A percentile compares a stretch with the other conserved stretches of the same genome.
Conservation (phyloP, 2,797 vertebrate species). For the Gadopsis bispinosus region DNA sequence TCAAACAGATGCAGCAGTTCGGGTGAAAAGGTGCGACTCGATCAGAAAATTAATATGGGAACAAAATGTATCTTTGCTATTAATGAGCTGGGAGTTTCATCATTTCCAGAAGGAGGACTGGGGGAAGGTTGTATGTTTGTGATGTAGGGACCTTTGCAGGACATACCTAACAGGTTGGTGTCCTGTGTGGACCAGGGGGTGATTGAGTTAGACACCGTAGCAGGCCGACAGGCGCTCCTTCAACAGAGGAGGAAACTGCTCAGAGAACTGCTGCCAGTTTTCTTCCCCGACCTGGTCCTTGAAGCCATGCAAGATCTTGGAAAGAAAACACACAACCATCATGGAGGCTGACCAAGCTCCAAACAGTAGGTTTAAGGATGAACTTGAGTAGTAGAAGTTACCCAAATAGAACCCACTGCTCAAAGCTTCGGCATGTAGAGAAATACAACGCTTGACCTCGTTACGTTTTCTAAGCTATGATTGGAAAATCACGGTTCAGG, state of each 20-base stretch:
- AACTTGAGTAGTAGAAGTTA: background rate
- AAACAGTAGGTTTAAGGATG: no score
- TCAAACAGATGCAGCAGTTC: background rate
- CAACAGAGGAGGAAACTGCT: slow-evolving; percentile 94
- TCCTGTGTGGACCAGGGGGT: slow-evolving; percentile 69
- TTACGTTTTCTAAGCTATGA: background rate
- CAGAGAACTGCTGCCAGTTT: slow-evolving; percentile 97
- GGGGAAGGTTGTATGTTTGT: fast-evolving
- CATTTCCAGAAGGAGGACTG: slow-evolving; percentile 60
- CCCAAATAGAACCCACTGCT: no score
- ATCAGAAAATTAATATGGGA: slow-evolving; percentile 71
- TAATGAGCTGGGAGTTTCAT: slow-evolving; percentile 82
- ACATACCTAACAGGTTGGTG: slow-evolving; percentile 81
- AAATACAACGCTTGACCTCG: background rate
- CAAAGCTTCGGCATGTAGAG: background rate
- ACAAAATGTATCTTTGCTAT: slow-evolving; percentile 75
- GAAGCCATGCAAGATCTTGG: slow-evolving; percentile 94
- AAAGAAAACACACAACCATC: background rate
- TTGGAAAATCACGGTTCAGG: background rate
- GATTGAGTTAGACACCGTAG: slow-evolving; percentile 90
- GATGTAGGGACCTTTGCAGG: fast-evolving
- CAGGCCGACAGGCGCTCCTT: slow-evolving; percentile 95
- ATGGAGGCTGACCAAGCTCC: background rate
- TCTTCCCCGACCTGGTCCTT: slow-evolving; percentile 97
- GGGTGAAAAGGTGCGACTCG: slow-evolving; percentile 10